Evolutionary conservation across 2,113 vertebrate genomes (phyloP).

Genomic region (Tursiops truncatus): DNA sequence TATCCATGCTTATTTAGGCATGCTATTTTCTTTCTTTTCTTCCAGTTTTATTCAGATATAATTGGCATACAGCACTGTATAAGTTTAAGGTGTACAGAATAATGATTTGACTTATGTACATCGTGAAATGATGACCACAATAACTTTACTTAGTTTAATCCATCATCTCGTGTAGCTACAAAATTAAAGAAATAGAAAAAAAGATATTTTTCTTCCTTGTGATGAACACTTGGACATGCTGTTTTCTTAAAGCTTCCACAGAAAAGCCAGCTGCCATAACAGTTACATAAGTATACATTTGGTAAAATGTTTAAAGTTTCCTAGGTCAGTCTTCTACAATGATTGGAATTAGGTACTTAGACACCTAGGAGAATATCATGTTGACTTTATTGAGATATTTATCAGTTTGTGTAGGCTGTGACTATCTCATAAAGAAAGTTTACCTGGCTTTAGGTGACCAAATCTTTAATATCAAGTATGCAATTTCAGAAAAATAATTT

Average conservation of each 20-base stretch:
- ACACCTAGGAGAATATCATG: neutral
- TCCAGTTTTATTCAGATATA: neutral
- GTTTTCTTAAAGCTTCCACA: neutral
- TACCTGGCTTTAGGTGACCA: neutral
- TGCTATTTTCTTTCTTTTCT: neutral
- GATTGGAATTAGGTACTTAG: neutral
- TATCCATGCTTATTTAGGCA: neutral
- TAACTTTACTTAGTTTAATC: neutral
- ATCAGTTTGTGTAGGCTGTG: neutral
- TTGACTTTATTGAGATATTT: neutral
- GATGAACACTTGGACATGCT: neutral
- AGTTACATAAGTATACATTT: conserved; percentile 3
- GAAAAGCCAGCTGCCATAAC: neutral
- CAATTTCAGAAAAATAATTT: neutral
- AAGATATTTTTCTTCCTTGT: neutral
- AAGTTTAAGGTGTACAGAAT: neutral
- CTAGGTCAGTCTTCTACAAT: neutral
- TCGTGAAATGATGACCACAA: neutral
- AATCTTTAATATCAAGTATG: neutral
- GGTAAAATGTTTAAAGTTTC: neutral
- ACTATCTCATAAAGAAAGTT: neutral
- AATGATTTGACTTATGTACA: neutral
- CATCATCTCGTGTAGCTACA: neutral
- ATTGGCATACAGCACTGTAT: neutral
- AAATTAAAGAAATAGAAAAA: neutral